Conservation (phyloP, 2,797 vertebrate species). For the Streptopelia turtur region DNA sequence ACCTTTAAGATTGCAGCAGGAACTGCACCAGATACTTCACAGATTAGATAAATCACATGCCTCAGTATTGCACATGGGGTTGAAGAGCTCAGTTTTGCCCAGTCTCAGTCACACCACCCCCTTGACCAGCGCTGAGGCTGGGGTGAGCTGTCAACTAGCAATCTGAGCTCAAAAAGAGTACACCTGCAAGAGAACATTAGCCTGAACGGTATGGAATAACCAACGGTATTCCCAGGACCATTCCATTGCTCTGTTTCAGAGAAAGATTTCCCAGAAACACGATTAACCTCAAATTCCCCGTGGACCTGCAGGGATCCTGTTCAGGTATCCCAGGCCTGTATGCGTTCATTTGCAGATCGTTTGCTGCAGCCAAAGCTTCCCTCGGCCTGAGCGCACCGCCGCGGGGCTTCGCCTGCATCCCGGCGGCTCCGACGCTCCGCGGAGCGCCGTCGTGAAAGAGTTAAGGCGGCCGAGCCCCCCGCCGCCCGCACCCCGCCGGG, state of each 20-base stretch:
- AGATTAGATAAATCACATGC: not conserved
- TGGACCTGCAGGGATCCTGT: accelerated
- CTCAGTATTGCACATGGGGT: not conserved
- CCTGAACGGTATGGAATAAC: not conserved
- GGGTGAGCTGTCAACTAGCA: not conserved
- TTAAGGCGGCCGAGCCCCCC: not conserved
- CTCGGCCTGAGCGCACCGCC: accelerated
- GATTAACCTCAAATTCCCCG: not conserved
- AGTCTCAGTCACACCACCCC: not conserved
- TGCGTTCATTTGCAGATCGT: accelerated
- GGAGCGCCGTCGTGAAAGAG: not conserved
- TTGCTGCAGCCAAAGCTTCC: not conserved
- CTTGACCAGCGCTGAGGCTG: not conserved
- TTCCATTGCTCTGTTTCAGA: not conserved
- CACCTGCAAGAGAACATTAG: not conserved
- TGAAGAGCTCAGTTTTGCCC: not conserved
- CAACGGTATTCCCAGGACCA: not conserved
- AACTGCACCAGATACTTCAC: not conserved
- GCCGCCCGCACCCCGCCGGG: not conserved
- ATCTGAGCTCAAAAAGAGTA: not conserved
- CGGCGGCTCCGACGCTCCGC: not conserved
- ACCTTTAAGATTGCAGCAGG: not conserved
- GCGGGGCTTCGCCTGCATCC: too few species aligned
- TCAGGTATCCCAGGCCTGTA: not conserved
- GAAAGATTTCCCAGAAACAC: not conserved